phyloP scores from a whole-genome alignment of 2,797 vertebrate species.

The Melanitta fusca region DNA sequence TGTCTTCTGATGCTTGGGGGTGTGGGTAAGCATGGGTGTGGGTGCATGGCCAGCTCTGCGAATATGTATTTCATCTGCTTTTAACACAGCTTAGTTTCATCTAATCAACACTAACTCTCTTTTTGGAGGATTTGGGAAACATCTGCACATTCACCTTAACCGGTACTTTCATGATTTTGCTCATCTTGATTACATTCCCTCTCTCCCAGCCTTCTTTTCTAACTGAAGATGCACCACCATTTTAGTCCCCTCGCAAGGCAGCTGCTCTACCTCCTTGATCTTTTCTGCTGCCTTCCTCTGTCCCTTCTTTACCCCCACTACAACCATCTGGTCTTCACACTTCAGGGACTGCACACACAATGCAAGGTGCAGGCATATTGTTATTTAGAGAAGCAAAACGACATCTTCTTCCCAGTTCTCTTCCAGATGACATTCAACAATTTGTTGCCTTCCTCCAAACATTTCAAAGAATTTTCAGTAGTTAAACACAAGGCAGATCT shows the following conservation, averaged over 20 bases:
- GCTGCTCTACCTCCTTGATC: background rate
- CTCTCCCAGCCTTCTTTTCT: background rate
- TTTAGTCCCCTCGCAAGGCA: background rate
- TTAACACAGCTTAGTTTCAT: background rate
- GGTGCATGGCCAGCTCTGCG: background rate
- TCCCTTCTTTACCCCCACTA: background rate
- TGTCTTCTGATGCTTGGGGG: accelerated
- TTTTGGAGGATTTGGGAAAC: background rate
- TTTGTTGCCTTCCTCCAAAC: background rate
- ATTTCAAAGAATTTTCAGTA: background rate
- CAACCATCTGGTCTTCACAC: background rate
- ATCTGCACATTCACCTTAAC: background rate
- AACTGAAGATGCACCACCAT: background rate
- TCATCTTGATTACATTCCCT: background rate
- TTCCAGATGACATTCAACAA: background rate
- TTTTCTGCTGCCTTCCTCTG: background rate
- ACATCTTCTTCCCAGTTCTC: background rate
- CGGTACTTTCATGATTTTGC: background rate
- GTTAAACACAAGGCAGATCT: background rate
- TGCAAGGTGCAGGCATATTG: too few species aligned
- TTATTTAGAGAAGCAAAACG: background rate
- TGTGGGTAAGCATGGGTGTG: background rate
- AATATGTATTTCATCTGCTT: background rate
- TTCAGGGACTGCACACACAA: background rate
- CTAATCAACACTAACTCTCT: background rate